Evolutionary conservation across 2,888 invertebrate genomes (phyloP).

Genomic region (Caenorhabditis auriculariae): DNA sequence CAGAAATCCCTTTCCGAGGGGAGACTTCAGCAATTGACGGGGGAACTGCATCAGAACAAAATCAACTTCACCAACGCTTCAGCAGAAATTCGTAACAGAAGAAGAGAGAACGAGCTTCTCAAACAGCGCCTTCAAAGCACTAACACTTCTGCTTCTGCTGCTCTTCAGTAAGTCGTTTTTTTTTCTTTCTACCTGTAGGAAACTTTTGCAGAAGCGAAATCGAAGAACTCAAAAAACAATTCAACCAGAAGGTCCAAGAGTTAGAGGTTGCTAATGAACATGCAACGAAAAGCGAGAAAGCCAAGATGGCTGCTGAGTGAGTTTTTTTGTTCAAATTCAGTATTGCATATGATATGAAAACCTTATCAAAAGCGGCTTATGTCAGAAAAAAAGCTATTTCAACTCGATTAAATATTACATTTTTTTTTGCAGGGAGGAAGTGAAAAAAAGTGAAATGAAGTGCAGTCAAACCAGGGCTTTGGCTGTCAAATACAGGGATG

Average conservation of each 20-base stretch:
- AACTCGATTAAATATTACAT: background rate
- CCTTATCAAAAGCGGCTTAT: no score
- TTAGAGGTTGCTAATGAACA: background rate
- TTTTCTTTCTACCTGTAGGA: background rate
- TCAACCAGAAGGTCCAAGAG: slow-evolving; percentile 1
- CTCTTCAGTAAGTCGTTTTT: slow-evolving; percentile 1
- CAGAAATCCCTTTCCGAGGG: background rate
- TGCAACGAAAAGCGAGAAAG: background rate
- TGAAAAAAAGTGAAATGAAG: background rate
- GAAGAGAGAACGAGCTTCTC: slow-evolving; percentile 18
- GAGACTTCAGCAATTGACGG: background rate
- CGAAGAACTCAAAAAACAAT: background rate
- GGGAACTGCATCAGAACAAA: slow-evolving; percentile 13
- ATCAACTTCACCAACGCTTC: slow-evolving; percentile 6
- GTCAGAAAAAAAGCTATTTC: no score
- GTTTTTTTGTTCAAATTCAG: no score
- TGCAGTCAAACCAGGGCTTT: slow-evolving; percentile 24
- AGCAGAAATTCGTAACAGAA: slow-evolving; percentile 6
- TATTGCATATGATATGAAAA: no score
- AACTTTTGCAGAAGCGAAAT: background rate
- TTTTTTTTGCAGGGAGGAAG: slow-evolving; percentile 4
- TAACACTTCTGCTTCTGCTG: background rate
- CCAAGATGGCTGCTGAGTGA: background rate
- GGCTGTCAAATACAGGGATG: slow-evolving; percentile 30
- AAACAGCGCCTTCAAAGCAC: slow-evolving; percentile 13